Evolutionary conservation across 1,140 invertebrate species (phyloP).

Genomic region (Triops cancriformis): DNA sequence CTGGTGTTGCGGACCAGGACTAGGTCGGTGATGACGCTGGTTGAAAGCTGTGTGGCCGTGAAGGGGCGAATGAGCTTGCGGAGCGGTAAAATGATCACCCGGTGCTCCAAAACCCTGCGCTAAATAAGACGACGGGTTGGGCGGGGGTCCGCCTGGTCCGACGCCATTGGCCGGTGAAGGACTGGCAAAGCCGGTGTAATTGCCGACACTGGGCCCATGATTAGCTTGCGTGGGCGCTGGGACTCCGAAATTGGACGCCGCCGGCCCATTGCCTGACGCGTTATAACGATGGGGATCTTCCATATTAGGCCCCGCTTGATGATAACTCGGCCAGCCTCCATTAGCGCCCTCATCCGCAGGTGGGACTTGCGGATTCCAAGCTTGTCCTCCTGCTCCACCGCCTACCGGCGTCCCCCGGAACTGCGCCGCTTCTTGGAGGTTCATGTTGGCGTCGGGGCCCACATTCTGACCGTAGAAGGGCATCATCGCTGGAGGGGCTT

Average conservation of each 20-base stretch:
- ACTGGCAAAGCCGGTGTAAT: not conserved
- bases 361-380: not conserved
- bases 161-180: not conserved
- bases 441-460: not conserved
- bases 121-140: not conserved
- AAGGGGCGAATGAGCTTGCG: not conserved
- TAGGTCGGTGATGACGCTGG: constrained; percentile 11
- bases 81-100: constrained; percentile 4
- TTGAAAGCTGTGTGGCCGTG: not conserved
- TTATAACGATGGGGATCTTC: not conserved
- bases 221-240: not conserved
- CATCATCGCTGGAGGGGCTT: not conserved
- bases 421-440: not conserved
- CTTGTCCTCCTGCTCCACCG: not conserved
- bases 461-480: not conserved
- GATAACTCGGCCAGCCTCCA: not conserved
- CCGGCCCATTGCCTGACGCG: not conserved
- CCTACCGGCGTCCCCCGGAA: not conserved
- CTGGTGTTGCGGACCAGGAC: constrained; percentile 15
- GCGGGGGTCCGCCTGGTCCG: not conserved
- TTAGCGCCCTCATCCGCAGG: not conserved
- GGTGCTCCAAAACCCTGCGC: not conserved
- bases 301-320: not conserved
- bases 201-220: not conserved
- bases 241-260: not conserved